Conservation (phyloP, 1,140 invertebrate genomes). For the Dreissena rostriformis region DNA sequence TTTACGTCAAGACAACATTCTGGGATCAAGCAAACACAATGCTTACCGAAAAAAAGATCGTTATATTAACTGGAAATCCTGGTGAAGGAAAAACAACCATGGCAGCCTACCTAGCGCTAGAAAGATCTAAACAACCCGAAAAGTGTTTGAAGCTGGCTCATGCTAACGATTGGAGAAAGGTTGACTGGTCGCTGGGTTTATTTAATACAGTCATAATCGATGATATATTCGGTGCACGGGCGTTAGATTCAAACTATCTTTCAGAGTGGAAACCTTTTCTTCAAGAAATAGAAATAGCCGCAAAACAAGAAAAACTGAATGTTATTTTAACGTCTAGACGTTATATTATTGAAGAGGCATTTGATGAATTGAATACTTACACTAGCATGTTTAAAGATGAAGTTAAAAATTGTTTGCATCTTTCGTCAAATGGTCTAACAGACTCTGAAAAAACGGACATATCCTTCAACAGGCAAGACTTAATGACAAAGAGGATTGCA, state of each 20-base stretch:
- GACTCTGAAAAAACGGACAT: constrained; percentile 22
- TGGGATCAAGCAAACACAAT: constrained; percentile 9
- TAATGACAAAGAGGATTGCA: background rate
- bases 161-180: background rate
- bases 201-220: constrained; percentile 37
- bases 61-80: constrained; percentile 35
- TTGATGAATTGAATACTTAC: background rate
- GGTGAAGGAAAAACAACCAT: constrained; percentile 50
- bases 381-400: constrained; percentile 15
- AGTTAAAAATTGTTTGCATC: background rate
- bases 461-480: background rate
- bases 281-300: background rate
- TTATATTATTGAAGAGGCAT: constrained; percentile 18
- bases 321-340: constrained; percentile 23
- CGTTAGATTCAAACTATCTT: background rate
- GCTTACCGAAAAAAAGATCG: background rate
- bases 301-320: background rate
- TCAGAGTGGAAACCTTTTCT: constrained; percentile 13
- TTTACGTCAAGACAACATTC: constrained; percentile 10
- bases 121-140: background rate
- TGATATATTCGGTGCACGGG: constrained; percentile 27
- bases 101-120: constrained; percentile 31
- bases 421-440: constrained; percentile 19
- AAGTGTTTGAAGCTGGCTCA: constrained; percentile 7
- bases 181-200: background rate